phyloP scores from a whole-genome alignment of 1,140 invertebrate genomes.

The Magallana ariakensis region DNA sequence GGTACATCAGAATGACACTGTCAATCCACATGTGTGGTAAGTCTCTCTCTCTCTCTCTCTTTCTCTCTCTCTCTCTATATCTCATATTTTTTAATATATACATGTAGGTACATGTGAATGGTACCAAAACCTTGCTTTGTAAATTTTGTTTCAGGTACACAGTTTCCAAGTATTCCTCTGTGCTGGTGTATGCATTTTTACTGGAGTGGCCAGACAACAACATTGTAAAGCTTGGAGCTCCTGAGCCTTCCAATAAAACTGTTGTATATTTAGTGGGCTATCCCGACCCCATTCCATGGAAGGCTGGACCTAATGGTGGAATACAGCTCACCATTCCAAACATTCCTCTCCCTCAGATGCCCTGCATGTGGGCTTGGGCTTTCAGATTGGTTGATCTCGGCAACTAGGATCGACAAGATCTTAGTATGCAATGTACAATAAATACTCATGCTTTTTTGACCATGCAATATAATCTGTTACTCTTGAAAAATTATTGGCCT shows the following conservation, averaged over 20 bases:
- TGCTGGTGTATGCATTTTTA: slow-evolving; percentile 54
- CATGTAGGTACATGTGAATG: background rate
- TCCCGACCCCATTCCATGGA: slow-evolving; percentile 35
- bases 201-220: slow-evolving; percentile 59
- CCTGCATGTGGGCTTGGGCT: slow-evolving; percentile 69
- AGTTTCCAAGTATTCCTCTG: background rate
- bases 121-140: background rate
- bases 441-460: no score
- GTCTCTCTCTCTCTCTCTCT: background rate
- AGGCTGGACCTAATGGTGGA: slow-evolving; percentile 33
- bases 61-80: background rate
- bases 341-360: slow-evolving; percentile 59
- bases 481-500: no score
- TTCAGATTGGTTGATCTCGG: slow-evolving; percentile 51
- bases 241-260: slow-evolving; percentile 28
- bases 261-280: slow-evolving; percentile 57
- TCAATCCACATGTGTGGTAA: slow-evolving; percentile 82
- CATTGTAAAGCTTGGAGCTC: slow-evolving; percentile 46
- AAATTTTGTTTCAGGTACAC: slow-evolving; percentile 53
- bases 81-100: background rate
- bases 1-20: slow-evolving; percentile 88
- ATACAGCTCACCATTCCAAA: slow-evolving; percentile 64
- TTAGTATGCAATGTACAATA: no score
- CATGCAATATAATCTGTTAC: no score
- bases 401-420: background rate